These are phyloP conservation scores for Notechis scutatus DNA, from an alignment of 2,113 vertebrate species.

Conservation along the genomic window DNA sequence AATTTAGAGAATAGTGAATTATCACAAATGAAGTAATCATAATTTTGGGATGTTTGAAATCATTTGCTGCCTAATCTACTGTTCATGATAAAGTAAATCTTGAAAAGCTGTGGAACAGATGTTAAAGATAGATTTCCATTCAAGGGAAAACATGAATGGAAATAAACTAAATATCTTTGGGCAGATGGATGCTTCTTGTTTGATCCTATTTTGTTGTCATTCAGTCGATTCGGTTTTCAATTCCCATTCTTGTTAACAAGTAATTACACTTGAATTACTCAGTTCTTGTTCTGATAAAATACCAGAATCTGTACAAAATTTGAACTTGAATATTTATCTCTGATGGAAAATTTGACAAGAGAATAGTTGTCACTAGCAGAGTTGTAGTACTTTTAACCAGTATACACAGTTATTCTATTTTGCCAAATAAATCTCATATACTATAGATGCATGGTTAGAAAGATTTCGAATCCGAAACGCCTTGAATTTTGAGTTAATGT, in stretches of 20 bases:
- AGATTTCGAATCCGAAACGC: not conserved
- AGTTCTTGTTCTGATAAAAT: not conserved
- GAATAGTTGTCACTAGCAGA: not conserved
- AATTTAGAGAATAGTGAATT: not conserved
- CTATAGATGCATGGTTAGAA: not conserved
- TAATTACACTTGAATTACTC: not conserved
- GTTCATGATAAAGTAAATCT: not conserved
- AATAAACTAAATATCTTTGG: not conserved
- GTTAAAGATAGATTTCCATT: not conserved
- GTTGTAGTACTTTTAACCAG: not conserved
- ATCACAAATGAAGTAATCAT: not conserved
- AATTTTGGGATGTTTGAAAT: not conserved
- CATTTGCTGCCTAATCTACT: not conserved
- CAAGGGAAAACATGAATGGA: not conserved
- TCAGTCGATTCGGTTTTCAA: not conserved
- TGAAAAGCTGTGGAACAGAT: not conserved
- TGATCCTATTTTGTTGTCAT: not conserved
- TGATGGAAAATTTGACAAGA: not conserved
- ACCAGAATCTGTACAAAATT: not conserved
- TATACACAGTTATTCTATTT: not conserved
- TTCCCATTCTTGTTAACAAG: not conserved
- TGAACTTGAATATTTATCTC: not conserved
- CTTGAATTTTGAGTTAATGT: not conserved
- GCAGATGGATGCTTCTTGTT: not conserved
- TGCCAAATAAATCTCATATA: not conserved